Percentiles rank a stretch among this genome's conserved stretches.
These are phyloP conservation scores for Larimichthys polyactis DNA, from an alignment of 2,113 vertebrate species.

Conservation along the genomic window DNA sequence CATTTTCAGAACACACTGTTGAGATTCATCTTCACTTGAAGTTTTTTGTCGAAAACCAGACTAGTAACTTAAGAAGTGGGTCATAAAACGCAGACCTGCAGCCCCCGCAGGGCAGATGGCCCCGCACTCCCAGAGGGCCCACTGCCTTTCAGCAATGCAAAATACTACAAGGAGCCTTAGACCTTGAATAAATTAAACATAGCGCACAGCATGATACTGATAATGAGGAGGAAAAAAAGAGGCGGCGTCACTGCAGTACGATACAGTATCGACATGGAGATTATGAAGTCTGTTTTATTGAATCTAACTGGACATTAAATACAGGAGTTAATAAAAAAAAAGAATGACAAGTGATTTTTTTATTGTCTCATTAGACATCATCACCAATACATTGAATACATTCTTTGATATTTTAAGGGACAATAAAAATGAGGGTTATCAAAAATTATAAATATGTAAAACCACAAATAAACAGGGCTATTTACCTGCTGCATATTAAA, in stretches of 20 bases:
- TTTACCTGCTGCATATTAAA: no score
- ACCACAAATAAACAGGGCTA: background rate
- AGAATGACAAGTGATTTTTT: background rate
- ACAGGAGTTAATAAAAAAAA: background rate
- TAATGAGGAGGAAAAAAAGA: background rate
- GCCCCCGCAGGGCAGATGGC: constrained; percentile 10
- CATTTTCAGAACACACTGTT: constrained; percentile 29
- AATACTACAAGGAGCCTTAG: constrained; percentile 26
- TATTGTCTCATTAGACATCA: no score
- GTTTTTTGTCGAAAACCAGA: constrained; percentile 34
- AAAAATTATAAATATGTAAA: background rate
- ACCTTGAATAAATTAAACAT: constrained; percentile 26
- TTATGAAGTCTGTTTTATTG: background rate
- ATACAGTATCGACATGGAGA: background rate
- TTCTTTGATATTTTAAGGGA: background rate
- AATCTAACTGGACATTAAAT: background rate
- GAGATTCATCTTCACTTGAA: constrained; percentile 5
- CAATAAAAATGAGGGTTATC: background rate
- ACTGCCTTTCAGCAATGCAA: constrained; percentile 11
- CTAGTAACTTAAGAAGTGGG: constrained; percentile 32
- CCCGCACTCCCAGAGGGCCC: background rate
- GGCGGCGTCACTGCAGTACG: background rate
- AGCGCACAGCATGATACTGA: constrained; percentile 18
- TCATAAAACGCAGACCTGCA: constrained; percentile 12
- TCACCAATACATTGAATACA: background rate